A percentile compares a stretch with the other conserved stretches of the same genome.
Evolutionary conservation across 2,888 invertebrate genomes (phyloP).

Genomic region (Tupiocoris notatus): DNA sequence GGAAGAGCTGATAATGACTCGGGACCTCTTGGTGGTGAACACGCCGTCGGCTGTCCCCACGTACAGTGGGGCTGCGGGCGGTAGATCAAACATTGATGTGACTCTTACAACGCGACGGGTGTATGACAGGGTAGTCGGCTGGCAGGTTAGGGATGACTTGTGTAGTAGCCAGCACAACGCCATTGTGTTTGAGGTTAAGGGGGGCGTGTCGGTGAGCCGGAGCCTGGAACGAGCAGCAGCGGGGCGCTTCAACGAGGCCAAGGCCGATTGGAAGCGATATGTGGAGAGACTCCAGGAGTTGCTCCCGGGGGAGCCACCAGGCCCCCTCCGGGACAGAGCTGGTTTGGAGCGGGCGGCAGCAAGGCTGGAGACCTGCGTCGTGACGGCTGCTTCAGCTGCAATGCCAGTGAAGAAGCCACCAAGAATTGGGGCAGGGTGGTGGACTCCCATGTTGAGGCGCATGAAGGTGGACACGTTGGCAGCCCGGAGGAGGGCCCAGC

Average conservation of each 20-base stretch:
- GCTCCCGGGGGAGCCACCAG: neutral
- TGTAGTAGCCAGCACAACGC: no score
- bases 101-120: no score
- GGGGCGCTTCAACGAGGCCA: no score
- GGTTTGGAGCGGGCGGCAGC: neutral
- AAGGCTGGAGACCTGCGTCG: neutral
- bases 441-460: neutral
- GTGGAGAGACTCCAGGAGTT: neutral
- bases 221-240: neutral
- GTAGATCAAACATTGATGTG: no score
- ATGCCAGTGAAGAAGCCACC: no score
- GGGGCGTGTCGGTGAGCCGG: no score
- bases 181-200: no score
- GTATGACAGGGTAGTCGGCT: no score
- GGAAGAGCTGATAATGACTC: no score
- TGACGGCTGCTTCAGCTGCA: neutral
- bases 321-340: neutral
- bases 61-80: no score
- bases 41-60: no score
- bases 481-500: neutral
- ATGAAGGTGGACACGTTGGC: neutral
- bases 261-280: neutral
- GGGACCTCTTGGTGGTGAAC: no score
- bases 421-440: neutral
- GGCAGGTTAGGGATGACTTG: neutral